Evolutionary conservation across 2,113 vertebrate genomes (phyloP).

Genomic region (Tapirus terrestris): DNA sequence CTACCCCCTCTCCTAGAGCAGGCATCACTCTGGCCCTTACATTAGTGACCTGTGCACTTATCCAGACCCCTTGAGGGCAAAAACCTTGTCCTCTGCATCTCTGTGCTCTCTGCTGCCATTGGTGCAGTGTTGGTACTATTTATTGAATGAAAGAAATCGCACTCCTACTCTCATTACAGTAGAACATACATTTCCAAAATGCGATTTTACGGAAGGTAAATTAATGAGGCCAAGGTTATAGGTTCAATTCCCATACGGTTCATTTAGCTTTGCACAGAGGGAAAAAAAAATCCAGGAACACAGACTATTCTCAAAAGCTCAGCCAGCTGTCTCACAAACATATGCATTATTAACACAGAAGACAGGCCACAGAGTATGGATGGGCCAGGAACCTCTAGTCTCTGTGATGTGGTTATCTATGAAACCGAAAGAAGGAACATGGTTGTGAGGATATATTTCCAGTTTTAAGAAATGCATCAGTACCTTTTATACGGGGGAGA

Average conservation of each 20-base stretch:
- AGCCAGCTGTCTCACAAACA: conserved; percentile 3
- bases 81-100: not conserved
- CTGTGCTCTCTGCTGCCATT: not conserved
- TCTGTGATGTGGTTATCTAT: not conserved
- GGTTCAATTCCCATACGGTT: conserved; percentile 55
- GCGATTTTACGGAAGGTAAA: conserved; percentile 47
- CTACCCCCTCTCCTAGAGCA: not conserved
- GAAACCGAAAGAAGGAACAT: not conserved
- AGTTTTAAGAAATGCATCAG: not conserved
- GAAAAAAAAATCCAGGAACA: not conserved
- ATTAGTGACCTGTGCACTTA: not conserved
- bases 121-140: not conserved
- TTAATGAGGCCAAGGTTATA: conserved; percentile 73
- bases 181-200: conserved; percentile 54
- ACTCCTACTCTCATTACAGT: conserved; percentile 54
- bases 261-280: conserved; percentile 40
- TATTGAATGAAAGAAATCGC: conserved; percentile 36
- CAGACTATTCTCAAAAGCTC: not conserved
- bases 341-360: not conserved
- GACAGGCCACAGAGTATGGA: not conserved
- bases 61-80: not conserved
- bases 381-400: not conserved
- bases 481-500: not conserved
- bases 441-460: not conserved
- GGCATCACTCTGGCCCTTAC: not conserved